Evolutionary conservation across 2,113 vertebrate genomes (phyloP), one percentile per base, ranked within the genome.

Genomic region (Arvicanthis niloticus): DNA sequence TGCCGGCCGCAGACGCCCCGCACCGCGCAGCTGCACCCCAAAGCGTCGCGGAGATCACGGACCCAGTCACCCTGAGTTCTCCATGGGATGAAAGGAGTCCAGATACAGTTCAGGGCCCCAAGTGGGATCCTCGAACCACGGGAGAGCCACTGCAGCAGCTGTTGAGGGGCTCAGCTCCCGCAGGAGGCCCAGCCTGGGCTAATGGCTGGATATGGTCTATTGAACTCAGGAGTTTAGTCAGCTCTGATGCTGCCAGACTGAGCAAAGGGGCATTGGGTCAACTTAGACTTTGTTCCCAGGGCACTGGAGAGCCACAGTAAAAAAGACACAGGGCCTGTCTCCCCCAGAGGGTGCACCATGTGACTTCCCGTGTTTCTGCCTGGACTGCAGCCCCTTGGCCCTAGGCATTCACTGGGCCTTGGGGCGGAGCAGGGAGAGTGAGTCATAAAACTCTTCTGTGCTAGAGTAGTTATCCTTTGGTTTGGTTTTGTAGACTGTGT

Each of bases 1-100:
- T 97, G 97, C 97, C 95, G 97, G 97, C 96, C 62, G 82, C 93
- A 68, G 85, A 53, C 72, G 51, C 65, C 24, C 24, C 9, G 31
- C 45, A 15, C 92, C 34, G 17, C 72, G 21, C 70, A 21, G 24
- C 84, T n/a, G 29, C 34, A 0, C 8, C 34, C 42, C 68, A 22
- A 13, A 86, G 62, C 17, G 40, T 86, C 45, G 29, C 62, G 5
- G 62, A 37, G 29, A 45, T 42, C 60, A 29, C 82, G 24, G 82
- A 65, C 60, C 58, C 60, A 45, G 82, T 67, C 40, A 48, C 42
- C 60, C 31, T 13, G 40, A 86, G 82, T 17, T 45, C 58, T 65
- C 15, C 40, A 31, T 45, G 60, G 84, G 42, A 86, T 45, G 19
- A 67, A 86, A 86, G 5, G 62, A 67, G 12, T 45, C 26, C 60